These are phyloP conservation scores for Drosophila neocordata DNA, from an alignment of 1,140 invertebrate genomes.

Conservation along the genomic window DNA sequence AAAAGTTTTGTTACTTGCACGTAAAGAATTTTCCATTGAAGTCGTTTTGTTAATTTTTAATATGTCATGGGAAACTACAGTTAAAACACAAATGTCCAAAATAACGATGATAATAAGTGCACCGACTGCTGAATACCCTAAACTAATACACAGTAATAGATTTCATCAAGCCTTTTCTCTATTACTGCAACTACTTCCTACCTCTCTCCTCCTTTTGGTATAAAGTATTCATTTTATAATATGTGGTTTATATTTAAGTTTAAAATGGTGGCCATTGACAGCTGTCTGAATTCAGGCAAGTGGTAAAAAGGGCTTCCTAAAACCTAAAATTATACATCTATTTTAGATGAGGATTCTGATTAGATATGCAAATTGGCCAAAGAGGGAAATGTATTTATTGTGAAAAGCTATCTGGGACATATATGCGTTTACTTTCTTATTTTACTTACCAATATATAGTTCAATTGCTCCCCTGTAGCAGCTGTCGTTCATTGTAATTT, in stretches of 20 bases:
- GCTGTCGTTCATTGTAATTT: constrained; percentile 50
- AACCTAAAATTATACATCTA: not conserved
- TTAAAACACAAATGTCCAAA: constrained; percentile 19
- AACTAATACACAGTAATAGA: no score
- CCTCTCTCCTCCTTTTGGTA: no score
- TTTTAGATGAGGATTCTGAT: constrained; percentile 35
- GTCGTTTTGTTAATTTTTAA: constrained; percentile 43
- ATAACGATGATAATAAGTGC: constrained; percentile 21
- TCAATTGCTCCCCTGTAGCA: constrained; percentile 37
- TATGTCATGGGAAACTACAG: constrained; percentile 45
- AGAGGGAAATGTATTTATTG: not conserved
- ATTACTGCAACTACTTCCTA: no score
- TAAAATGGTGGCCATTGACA: constrained; percentile 34
- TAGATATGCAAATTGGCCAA: constrained; percentile 29
- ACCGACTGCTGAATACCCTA: no score
- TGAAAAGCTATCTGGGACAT: not conserved
- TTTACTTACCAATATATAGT: constrained; percentile 29
- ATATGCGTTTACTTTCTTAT: not conserved
- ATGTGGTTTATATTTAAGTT: not conserved
- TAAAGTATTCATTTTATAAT: no score
- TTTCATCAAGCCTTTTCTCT: no score
- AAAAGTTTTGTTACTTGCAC: constrained; percentile 18
- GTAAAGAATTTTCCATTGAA: constrained; percentile 26
- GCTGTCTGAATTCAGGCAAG: constrained; percentile 33
- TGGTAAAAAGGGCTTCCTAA: not conserved